Conservation (phyloP, 2,888 invertebrate genomes). For the Hypselothyrea guttata region DNA sequence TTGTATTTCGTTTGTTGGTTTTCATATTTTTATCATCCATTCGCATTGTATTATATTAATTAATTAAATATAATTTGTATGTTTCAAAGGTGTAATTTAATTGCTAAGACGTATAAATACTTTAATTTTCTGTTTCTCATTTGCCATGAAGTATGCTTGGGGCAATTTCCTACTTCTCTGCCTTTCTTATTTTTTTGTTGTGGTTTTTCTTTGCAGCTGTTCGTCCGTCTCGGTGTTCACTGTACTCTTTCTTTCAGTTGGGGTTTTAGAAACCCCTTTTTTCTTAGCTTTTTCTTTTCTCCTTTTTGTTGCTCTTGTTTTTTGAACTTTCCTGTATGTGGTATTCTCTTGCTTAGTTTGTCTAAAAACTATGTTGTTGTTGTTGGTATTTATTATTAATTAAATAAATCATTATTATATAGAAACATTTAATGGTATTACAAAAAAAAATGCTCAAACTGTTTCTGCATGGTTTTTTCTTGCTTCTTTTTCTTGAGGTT, state of each 20-base stretch:
- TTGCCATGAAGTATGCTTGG: slow-evolving; percentile 26
- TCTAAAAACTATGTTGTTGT: slow-evolving; percentile 61
- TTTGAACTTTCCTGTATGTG: slow-evolving; percentile 62
- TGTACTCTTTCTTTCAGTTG: slow-evolving; percentile 12
- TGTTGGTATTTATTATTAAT: slow-evolving; percentile 58
- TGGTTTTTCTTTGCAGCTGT: slow-evolving; percentile 34
- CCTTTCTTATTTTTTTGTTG: slow-evolving; percentile 4
- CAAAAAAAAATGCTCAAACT: slow-evolving; percentile 58
- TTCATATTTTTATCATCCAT: slow-evolving; percentile 43
- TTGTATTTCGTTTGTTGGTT: slow-evolving; percentile 31
- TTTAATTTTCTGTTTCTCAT: slow-evolving; percentile 54
- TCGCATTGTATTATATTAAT: slow-evolving; percentile 60
- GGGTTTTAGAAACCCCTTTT: slow-evolving; percentile 52
- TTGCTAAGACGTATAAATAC: slow-evolving; percentile 73
- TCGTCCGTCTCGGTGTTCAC: slow-evolving; percentile 32
- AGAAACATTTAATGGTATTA: slow-evolving; percentile 57
- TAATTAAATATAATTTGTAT: slow-evolving; percentile 72
- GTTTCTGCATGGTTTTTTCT: slow-evolving; percentile 26
- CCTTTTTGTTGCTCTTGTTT: slow-evolving; percentile 22
- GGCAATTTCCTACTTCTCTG: slow-evolving; percentile 9
- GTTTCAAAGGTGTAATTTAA: slow-evolving; percentile 67
- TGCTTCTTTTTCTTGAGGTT: slow-evolving; percentile 33
- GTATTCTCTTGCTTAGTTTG: slow-evolving; percentile 23
- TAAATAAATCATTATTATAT: slow-evolving; percentile 63
- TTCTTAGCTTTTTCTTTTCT: slow-evolving; percentile 8